phyloP scores from a whole-genome alignment of 2,797 vertebrate genomes.

The Antennarius maculatus region DNA sequence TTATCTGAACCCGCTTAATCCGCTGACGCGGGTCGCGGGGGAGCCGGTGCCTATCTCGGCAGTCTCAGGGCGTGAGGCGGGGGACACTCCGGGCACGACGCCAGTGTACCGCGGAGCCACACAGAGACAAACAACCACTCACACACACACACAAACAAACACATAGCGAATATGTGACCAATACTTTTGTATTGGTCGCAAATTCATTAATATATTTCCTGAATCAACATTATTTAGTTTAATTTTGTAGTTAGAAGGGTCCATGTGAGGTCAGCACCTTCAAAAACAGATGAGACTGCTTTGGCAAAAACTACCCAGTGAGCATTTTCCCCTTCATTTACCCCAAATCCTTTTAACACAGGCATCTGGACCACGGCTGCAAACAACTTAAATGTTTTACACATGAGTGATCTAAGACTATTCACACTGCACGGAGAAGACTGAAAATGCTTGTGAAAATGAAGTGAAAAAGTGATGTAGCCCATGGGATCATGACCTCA shows the following conservation, averaged over 20 bases:
- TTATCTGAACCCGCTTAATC: too few relatives aligned
- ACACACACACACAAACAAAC: background rate
- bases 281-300: slow-evolving; percentile 39
- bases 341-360: slow-evolving; percentile 53
- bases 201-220: too few relatives aligned
- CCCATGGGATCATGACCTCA: slow-evolving; percentile 4
- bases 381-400: slow-evolving; percentile 60
- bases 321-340: slow-evolving; percentile 48
- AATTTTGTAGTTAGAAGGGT: slow-evolving; percentile 16
- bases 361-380: slow-evolving; percentile 29
- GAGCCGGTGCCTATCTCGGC: too few relatives aligned
- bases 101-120: too few relatives aligned
- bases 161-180: background rate
- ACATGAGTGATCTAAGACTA: slow-evolving; percentile 16
- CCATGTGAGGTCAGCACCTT: slow-evolving; percentile 16
- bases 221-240: slow-evolving; percentile 6
- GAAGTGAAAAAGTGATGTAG: slow-evolving; percentile 12
- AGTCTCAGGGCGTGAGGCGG: too few relatives aligned
- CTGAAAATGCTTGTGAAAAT: slow-evolving; percentile 22
- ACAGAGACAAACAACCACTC: background rate
- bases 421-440: slow-evolving; percentile 22
- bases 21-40: too few relatives aligned
- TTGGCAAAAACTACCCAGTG: slow-evolving; percentile 40
- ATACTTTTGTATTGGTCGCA: background rate
- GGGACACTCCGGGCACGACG: too few relatives aligned